Conservation (phyloP, 2,113 vertebrate species). For the Scophthalmus maximus region DNA sequence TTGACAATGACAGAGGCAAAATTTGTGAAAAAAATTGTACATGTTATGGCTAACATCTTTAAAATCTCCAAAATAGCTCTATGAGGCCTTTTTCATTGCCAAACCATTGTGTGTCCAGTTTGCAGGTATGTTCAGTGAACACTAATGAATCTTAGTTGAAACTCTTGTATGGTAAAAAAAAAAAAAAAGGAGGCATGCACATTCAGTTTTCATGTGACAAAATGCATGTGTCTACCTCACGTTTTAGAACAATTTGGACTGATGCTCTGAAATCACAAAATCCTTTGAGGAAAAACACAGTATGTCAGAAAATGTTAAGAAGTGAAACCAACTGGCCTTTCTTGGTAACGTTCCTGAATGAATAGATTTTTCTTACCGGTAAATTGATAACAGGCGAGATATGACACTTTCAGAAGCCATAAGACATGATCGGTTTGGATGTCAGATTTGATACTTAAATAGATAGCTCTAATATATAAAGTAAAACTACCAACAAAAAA, state of each 20-base stretch:
- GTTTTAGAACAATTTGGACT: slow-evolving; percentile 36
- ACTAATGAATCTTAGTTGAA: slow-evolving; percentile 20
- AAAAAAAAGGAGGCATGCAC: slow-evolving; percentile 28
- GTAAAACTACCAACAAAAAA: slow-evolving; percentile 8
- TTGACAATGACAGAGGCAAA: not conserved
- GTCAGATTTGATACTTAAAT: slow-evolving; percentile 57
- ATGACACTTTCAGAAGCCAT: slow-evolving; percentile 66
- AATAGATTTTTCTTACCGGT: slow-evolving; percentile 47
- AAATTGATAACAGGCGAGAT: slow-evolving; percentile 20
- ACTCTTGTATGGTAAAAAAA: slow-evolving; percentile 5
- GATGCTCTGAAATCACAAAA: slow-evolving; percentile 44
- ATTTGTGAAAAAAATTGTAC: not conserved
- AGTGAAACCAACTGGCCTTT: slow-evolving; percentile 50
- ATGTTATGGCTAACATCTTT: slow-evolving; percentile 21
- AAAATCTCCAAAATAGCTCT: slow-evolving; percentile 16
- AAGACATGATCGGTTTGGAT: slow-evolving; percentile 36
- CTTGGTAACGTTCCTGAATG: slow-evolving; percentile 43
- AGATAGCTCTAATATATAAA: slow-evolving; percentile 17
- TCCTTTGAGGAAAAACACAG: slow-evolving; percentile 13
- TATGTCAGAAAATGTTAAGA: slow-evolving; percentile 23
- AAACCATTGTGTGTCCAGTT: not conserved
- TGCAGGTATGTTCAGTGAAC: slow-evolving; percentile 18
- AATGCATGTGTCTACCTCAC: slow-evolving; percentile 71
- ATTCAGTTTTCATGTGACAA: slow-evolving; percentile 31
- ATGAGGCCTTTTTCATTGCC: slow-evolving; percentile 27